Evolutionary conservation across 2,888 invertebrate species (phyloP).

Genomic region (Noctua fimbriata): DNA sequence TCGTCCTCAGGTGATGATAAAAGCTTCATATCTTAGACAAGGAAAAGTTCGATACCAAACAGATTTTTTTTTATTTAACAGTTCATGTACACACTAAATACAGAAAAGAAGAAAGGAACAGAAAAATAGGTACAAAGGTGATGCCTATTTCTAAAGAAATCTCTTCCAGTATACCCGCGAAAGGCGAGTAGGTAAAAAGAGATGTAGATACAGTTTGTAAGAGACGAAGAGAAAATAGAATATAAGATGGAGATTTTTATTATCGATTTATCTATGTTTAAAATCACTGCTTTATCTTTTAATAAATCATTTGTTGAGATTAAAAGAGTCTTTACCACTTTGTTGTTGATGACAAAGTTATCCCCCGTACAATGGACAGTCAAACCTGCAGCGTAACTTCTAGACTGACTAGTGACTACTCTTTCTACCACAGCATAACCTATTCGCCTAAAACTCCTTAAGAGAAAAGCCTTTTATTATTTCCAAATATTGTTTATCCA

Average conservation of each 20-base stretch:
- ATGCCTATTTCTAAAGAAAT: no score
- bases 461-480: not conserved
- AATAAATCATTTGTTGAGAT: not conserved
- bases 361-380: not conserved
- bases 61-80: no score
- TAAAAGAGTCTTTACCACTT: not conserved
- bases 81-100: no score
- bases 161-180: no score
- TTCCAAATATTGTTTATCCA: slow-evolving; percentile 36
- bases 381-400: not conserved
- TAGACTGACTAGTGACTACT: not conserved
- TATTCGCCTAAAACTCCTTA: not conserved
- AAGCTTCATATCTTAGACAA: not conserved
- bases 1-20: not conserved
- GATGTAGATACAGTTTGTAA: no score
- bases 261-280: no score
- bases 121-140: no score
- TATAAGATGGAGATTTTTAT: no score
- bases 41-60: not conserved
- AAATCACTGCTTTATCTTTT: not conserved
- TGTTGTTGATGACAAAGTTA: not conserved
- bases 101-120: no score
- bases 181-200: no score
- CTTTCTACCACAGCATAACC: not conserved
- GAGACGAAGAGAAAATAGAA: no score